A percentile compares a stretch with the other conserved stretches of the same genome.
phyloP scores from a whole-genome alignment of 1,140 invertebrate species.

The Pararge aegeria region DNA sequence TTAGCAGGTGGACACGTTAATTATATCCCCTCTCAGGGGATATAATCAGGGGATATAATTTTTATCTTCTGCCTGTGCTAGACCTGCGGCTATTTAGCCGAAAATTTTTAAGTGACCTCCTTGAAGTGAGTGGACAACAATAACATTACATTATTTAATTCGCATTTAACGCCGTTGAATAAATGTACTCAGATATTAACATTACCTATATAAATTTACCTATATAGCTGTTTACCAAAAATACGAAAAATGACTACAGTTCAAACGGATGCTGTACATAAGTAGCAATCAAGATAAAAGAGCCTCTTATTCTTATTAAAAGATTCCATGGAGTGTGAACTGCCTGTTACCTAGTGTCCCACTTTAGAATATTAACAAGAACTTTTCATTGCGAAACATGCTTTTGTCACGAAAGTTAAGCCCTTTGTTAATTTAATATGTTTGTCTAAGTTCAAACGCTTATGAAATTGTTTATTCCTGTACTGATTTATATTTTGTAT shows the following conservation, averaged over 20 bases:
- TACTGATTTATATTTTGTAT: neutral
- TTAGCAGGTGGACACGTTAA: too few relatives aligned
- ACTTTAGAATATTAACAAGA: constrained; percentile 8
- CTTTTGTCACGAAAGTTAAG: neutral
- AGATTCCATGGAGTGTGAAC: constrained; percentile 6
- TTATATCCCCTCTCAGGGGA: too few relatives aligned
- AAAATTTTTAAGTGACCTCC: too few relatives aligned
- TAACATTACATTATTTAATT: too few relatives aligned
- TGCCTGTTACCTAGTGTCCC: neutral
- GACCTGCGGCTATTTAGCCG: too few relatives aligned
- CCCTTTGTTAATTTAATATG: neutral
- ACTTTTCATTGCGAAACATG: neutral
- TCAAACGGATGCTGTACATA: neutral
- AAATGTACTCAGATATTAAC: too few relatives aligned
- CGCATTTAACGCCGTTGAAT: too few relatives aligned
- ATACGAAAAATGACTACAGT: neutral
- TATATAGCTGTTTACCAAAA: too few relatives aligned
- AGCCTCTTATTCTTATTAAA: constrained; percentile 10
- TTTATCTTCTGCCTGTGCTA: too few relatives aligned
- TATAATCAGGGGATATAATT: too few relatives aligned
- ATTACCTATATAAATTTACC: too few relatives aligned
- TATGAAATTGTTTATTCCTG: neutral
- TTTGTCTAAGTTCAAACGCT: neutral
- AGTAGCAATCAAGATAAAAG: constrained; percentile 1
- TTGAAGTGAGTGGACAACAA: too few relatives aligned